phyloP scores from a whole-genome alignment of 1,140 invertebrate genomes.

The Pseudobourletiella spinata region DNA sequence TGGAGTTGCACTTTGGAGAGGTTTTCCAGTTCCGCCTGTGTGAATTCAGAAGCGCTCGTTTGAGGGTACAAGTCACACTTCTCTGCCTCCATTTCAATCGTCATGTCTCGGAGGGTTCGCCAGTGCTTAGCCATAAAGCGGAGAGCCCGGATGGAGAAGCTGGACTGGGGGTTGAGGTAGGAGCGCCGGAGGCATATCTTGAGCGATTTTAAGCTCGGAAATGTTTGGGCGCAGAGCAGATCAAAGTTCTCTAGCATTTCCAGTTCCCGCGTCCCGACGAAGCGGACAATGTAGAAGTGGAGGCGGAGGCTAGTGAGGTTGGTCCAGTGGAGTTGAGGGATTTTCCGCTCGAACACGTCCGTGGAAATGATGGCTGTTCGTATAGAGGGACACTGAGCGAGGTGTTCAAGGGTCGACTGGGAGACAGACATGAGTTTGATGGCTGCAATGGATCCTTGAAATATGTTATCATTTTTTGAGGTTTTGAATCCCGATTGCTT shows the following conservation, averaged over 20 bases:
- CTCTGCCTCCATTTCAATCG: conserved; percentile 8
- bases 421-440: background rate
- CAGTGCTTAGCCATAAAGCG: conserved; percentile 7
- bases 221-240: background rate
- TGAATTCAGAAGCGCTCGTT: conserved; percentile 3
- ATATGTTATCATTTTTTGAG: background rate
- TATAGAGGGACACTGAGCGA: background rate
- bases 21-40: background rate
- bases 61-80: conserved; percentile 7
- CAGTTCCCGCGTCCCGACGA: conserved; percentile 3
- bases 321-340: conserved; percentile 1
- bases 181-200: conserved; percentile 4
- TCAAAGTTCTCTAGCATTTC: conserved; percentile 12
- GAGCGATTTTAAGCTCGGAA: background rate
- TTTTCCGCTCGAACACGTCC: conserved; percentile 1
- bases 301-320: background rate
- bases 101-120: background rate
- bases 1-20: background rate
- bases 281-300: conserved; percentile 1
- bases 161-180: conserved; percentile 3
- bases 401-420: background rate
- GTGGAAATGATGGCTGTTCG: conserved; percentile 1
- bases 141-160: conserved; percentile 2
- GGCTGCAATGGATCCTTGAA: background rate
- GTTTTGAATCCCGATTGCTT: background rate